Conservation (phyloP, 2,888 invertebrate genomes). For the Agelastica alni region DNA sequence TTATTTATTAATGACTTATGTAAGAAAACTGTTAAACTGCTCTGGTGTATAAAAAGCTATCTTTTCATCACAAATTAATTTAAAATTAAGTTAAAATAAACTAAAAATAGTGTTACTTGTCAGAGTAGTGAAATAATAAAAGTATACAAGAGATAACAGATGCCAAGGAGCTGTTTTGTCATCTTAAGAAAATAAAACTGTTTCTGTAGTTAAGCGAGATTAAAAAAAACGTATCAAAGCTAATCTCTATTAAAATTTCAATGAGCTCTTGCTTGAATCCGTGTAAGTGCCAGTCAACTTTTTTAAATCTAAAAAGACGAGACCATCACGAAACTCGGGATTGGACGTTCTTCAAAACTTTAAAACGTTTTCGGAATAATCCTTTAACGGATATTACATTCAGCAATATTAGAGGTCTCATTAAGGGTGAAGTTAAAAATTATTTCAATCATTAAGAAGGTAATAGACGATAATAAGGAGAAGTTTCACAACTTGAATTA, state of each 20-base stretch:
- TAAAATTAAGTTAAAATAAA: too few relatives aligned
- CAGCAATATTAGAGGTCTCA: constrained; percentile 22
- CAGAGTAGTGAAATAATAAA: too few relatives aligned
- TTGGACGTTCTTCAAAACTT: constrained; percentile 17
- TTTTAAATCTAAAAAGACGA: neutral
- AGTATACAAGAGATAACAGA: too few relatives aligned
- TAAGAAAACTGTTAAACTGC: too few relatives aligned
- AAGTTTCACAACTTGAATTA: constrained; percentile 25
- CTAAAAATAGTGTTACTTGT: too few relatives aligned
- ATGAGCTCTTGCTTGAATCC: neutral
- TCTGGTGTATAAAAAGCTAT: too few relatives aligned
- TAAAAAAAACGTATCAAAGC: neutral
- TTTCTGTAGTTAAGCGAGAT: neutral
- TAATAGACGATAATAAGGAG: constrained; percentile 31
- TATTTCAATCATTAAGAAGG: constrained; percentile 30
- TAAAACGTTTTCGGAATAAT: constrained; percentile 17
- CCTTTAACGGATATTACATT: constrained; percentile 21
- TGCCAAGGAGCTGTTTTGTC: too few relatives aligned
- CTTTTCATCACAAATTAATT: too few relatives aligned
- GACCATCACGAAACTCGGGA: neutral
- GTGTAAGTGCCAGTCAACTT: constrained; percentile 1
- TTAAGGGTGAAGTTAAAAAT: constrained; percentile 32
- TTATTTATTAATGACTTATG: too few relatives aligned
- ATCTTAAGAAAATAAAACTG: too few relatives aligned
- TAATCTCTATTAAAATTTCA: neutral